These are phyloP conservation scores for Hesperia comma DNA, from an alignment of 2,888 invertebrate genomes.

Conservation along the genomic window DNA sequence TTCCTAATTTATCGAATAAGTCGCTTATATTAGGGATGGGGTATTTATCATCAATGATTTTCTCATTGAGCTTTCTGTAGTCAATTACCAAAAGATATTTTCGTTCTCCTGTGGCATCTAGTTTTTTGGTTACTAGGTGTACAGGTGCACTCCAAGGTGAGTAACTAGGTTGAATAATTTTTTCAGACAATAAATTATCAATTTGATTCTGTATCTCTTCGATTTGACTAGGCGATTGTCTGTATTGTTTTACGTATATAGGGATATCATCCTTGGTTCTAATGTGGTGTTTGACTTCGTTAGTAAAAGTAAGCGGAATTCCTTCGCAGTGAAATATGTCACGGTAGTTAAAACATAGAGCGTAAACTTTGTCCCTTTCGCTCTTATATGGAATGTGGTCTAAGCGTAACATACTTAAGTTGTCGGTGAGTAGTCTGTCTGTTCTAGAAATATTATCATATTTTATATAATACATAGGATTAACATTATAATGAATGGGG, in stretches of 20 bases:
- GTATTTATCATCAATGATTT: conserved; percentile 44
- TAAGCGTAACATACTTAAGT: too few relatives aligned
- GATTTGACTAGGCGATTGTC: not conserved
- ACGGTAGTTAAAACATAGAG: not conserved
- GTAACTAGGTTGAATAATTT: too few relatives aligned
- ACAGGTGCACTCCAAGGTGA: too few relatives aligned
- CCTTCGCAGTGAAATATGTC: conserved; percentile 1
- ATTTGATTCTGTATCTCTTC: not conserved
- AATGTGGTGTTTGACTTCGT: not conserved
- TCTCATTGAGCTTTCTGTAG: conserved; percentile 46
- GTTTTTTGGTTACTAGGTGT: not conserved
- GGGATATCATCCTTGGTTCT: not conserved
- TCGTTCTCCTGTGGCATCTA: conserved; percentile 37
- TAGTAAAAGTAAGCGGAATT: not conserved
- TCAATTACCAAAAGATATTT: conserved; percentile 48
- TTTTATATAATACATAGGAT: too few relatives aligned
- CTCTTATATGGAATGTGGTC: too few relatives aligned
- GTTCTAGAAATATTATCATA: too few relatives aligned
- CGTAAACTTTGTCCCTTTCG: too few relatives aligned
- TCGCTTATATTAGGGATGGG: conserved; percentile 44
- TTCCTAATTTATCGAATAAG: conserved; percentile 45
- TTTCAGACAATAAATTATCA: not conserved
- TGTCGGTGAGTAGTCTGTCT: too few relatives aligned
- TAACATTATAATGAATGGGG: too few relatives aligned
- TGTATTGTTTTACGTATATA: not conserved